Evolutionary conservation across 2,113 vertebrate species (phyloP).

Genomic region (Ceuthmochares aereus): DNA sequence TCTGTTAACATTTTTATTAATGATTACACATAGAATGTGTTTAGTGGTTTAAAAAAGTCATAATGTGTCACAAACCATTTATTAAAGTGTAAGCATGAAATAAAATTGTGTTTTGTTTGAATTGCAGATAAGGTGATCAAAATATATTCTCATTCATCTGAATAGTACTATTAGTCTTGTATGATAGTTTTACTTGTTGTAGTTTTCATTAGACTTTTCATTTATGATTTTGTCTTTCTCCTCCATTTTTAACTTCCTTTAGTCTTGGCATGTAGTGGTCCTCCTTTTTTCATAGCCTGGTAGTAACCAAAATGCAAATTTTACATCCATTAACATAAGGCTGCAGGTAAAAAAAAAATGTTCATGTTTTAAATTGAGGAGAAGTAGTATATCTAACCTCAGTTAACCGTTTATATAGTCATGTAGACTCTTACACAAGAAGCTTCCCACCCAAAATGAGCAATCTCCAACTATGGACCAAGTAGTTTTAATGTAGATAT

Average conservation of each 20-base stretch:
- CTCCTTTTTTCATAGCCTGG: not conserved
- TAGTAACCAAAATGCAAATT: not conserved
- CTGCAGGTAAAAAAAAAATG: too few species aligned
- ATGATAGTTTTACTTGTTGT: not conserved
- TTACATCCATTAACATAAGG: not conserved
- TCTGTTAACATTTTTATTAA: not conserved
- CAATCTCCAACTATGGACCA: not conserved
- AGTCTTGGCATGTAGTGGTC: not conserved
- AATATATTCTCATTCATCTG: not conserved
- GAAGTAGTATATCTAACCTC: not conserved
- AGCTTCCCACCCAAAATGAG: not conserved
- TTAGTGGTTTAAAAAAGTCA: not conserved
- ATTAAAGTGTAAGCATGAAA: not conserved
- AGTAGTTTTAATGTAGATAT: not conserved
- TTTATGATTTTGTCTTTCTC: not conserved
- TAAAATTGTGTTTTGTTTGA: not conserved
- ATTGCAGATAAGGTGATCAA: not conserved
- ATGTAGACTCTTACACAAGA: not conserved
- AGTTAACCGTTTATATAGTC: not conserved
- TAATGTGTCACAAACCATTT: not conserved
- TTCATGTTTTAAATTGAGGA: not conserved
- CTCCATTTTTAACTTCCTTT: not conserved
- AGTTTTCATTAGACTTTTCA: not conserved
- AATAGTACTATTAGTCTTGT: not conserved
- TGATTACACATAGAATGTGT: not conserved